Base-by-base conservation (phyloP, 2,888 invertebrate species). In the Auanema sp. region DNA sequence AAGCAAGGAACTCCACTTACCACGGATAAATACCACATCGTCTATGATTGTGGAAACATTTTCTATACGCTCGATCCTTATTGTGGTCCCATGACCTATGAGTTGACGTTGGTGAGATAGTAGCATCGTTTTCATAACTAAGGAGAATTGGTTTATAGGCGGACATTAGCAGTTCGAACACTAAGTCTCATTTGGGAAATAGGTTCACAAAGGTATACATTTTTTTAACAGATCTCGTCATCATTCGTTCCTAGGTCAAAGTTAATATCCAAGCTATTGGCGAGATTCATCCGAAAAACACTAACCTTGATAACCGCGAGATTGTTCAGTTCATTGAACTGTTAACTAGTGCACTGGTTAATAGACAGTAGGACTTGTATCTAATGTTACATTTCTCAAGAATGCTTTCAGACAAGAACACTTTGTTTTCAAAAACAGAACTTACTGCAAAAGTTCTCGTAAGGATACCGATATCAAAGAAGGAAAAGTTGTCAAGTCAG, bases 401-500 rank as follows among this genome's bases (percentile, higher is more conserved):
- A 12, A n/a, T 43, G 43, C 43, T 43, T 43, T 57, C 58, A 63
- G 61, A 12, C 52, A 50, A 11, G 63, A 63, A 5, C 53, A 63
- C 47, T 33, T 58, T 18, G 21, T 25, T 11, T 53, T 52, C 33
- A 51, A 42, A 5, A 63, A 63, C 42, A 63, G 58, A 53, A 42
- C 33, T 44, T 63, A 55, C 40, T n/a, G 43, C 2, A 58, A 58
- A 44, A 25, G 44, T 6, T 49, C 55, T 5, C 11, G 52, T n/a
- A n/a, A 43, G 21, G 65, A 68, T 21, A 43, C 33, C 6, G 10
- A 25, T 18, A 58, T 68, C 24, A 65, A 54, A 1, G 68, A 61
- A 16, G 67, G 60, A 10, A 67, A 67, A 41, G 23, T 25, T 11
- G 54, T 62, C 33, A 68, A 68, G 53, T 18, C 47, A 0, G 68